These are phyloP conservation scores for Chromoteleia sp. DNA, from an alignment of 2,888 invertebrate species.

Conservation along the genomic window DNA sequence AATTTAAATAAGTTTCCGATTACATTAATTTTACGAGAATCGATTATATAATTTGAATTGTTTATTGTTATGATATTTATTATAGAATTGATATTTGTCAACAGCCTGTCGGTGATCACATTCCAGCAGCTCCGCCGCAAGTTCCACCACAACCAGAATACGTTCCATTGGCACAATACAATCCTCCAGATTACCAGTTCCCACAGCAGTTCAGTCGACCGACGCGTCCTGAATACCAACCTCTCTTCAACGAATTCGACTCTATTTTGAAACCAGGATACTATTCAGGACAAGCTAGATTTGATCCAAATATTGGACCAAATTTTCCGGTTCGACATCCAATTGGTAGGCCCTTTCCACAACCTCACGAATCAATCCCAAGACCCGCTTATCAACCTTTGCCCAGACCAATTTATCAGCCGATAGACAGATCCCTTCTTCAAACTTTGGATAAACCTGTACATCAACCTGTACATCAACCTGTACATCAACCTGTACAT, in stretches of 20 bases:
- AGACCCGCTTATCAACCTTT: slow-evolving; percentile 30
- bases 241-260: slow-evolving; percentile 73
- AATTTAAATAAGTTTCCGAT: too few species aligned
- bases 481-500: not conserved
- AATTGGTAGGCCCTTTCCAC: slow-evolving; percentile 62
- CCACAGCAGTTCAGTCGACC: slow-evolving; percentile 72
- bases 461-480: not conserved
- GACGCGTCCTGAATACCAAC: slow-evolving; percentile 70
- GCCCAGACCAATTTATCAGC: slow-evolving; percentile 26
- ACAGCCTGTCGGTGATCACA: slow-evolving; percentile 92
- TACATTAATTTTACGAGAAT: too few species aligned
- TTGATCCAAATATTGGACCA: slow-evolving; percentile 32
- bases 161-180: slow-evolving; percentile 79
- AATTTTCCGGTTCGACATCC: slow-evolving; percentile 82
- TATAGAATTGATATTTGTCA: slow-evolving; percentile 81
- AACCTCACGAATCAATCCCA: slow-evolving; percentile 49
- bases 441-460: slow-evolving; percentile 17
- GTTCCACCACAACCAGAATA: slow-evolving; percentile 85
- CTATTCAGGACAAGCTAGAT: slow-evolving; percentile 31
- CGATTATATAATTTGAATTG: too few species aligned
- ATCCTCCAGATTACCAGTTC: slow-evolving; percentile 80
- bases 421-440: slow-evolving; percentile 11
- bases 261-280: slow-evolving; percentile 80
- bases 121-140: slow-evolving; percentile 85
- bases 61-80: slow-evolving; percentile 2